phyloP scores from a whole-genome alignment of 2,797 vertebrate species.

The Steatocranus sp. region DNA sequence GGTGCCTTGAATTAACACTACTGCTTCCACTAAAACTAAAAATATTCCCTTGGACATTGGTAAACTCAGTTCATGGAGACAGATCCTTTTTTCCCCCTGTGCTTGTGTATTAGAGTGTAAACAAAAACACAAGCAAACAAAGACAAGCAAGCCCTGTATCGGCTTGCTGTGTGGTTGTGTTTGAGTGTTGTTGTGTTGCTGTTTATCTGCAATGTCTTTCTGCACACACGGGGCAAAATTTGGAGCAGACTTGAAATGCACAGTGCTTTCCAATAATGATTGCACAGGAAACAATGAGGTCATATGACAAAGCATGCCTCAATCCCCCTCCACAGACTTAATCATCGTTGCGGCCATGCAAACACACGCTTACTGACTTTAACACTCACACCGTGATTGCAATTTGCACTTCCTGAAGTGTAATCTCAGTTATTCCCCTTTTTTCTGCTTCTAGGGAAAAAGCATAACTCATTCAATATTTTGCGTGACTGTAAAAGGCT shows the following conservation, averaged over 20 bases:
- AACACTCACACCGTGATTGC: neutral
- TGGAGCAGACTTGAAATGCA: neutral
- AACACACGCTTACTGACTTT: neutral
- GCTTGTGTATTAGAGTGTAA: neutral
- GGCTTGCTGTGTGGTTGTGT: neutral
- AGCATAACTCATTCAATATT: neutral
- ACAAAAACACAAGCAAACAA: neutral
- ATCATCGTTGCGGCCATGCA: conserved; percentile 9
- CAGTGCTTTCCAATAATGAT: conserved; percentile 23
- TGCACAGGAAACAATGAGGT: conserved; percentile 56
- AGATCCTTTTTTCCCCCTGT: accelerated
- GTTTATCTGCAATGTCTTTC: neutral
- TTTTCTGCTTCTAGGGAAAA: neutral
- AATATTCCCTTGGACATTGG: neutral
- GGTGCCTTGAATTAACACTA: neutral
- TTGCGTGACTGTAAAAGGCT: neutral
- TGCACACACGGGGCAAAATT: neutral
- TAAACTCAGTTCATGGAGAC: neutral
- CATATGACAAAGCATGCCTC: conserved; percentile 42
- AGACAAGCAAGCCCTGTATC: neutral
- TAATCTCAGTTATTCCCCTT: neutral
- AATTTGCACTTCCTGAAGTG: neutral
- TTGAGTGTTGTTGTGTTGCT: neutral
- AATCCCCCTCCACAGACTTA: conserved; percentile 30
- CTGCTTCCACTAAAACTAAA: neutral